phyloP scores from a whole-genome alignment of 2,797 vertebrate species.

The Neosilurus mollespiculum region DNA sequence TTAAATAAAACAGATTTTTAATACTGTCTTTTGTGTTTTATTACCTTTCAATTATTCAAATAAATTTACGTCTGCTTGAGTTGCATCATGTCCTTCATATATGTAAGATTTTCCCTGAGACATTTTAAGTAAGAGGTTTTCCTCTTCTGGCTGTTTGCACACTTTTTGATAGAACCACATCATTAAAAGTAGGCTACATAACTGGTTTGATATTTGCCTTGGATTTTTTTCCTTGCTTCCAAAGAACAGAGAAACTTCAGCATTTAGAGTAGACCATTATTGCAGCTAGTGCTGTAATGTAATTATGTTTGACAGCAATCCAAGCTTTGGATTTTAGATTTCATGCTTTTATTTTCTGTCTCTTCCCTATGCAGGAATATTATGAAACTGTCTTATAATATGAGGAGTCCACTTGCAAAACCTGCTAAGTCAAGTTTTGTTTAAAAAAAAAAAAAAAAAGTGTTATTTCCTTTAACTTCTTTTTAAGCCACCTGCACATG shows the following conservation, averaged over 20 bases:
- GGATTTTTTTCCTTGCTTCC: constrained; percentile 62
- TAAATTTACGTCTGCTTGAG: constrained; percentile 3
- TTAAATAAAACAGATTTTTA: constrained; percentile 24
- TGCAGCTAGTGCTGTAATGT: neutral
- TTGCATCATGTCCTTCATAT: neutral
- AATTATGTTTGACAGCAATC: neutral
- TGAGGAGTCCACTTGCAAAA: too few relatives aligned
- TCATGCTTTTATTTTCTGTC: neutral
- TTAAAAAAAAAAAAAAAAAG: too few relatives aligned
- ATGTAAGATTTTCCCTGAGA: neutral
- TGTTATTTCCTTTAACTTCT: too few relatives aligned
- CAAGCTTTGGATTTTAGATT: neutral
- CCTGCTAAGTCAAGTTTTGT: too few relatives aligned
- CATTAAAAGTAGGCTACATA: constrained; percentile 12
- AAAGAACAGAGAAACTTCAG: constrained; percentile 34
- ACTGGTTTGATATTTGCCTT: constrained; percentile 60
- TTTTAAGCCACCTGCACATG: too few relatives aligned
- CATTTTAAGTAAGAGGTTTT: neutral
- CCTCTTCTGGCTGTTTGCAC: neutral
- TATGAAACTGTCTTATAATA: constrained; percentile 61
- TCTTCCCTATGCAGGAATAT: constrained; percentile 17
- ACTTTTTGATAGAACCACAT: constrained; percentile 5
- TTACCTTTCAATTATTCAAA: neutral
- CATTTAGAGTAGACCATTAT: neutral
- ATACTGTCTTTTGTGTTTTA: neutral